Evolutionary conservation across 2,113 vertebrate species (phyloP), one percentile per base, ranked within the genome.

Genomic region (Sardina pilchardus): DNA sequence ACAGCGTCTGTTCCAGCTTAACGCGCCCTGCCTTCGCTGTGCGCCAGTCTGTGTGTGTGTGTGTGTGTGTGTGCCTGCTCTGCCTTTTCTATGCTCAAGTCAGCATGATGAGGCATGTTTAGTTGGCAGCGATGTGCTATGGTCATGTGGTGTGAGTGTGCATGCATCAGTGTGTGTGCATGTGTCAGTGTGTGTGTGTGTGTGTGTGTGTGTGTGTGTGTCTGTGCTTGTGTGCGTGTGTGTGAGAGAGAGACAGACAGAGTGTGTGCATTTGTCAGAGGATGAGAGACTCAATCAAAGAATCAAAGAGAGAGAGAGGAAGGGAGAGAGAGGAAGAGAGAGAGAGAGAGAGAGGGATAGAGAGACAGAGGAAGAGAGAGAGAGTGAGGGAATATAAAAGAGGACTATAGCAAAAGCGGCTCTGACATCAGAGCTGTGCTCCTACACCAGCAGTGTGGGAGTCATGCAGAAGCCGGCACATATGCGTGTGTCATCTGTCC

Each of bases 211-310:
- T n/a, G n/a, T n/a, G n/a, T n/a, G n/a, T n/a, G n/a, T n/a, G n/a
- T n/a, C n/a, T n/a, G n/a, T n/a, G n/a, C 56, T 26, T 80, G 85
- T 84, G 84, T 89, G 83, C 1, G 48, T 16, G 26, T 16, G 82
- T 48, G n/a, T 12, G 24, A n/a, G 56, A 21, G 56, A 21, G 56
- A 21, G 56, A 48, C 47, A 48, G 47, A 8, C 47, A 48, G 14
- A 19, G 21, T n/a, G 43, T 67, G 42, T n/a, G 36, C 12, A 42
- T 67, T 24, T 67, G 59, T 26, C 10, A 71, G 63, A 71, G 63
- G 34, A 34, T 14, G 63, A 12, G n/a, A 12, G 59, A 19, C 5
- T 30, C 14, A 36, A 12, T 17, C 19, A 24, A 21, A 59, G 48
- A 59, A 59, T 59, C 19, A 24, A 19, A 59, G 12, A 36, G 30